Conservation (phyloP, 53 echinoderm and acorn worm species). For the Crossaster papposus region DNA sequence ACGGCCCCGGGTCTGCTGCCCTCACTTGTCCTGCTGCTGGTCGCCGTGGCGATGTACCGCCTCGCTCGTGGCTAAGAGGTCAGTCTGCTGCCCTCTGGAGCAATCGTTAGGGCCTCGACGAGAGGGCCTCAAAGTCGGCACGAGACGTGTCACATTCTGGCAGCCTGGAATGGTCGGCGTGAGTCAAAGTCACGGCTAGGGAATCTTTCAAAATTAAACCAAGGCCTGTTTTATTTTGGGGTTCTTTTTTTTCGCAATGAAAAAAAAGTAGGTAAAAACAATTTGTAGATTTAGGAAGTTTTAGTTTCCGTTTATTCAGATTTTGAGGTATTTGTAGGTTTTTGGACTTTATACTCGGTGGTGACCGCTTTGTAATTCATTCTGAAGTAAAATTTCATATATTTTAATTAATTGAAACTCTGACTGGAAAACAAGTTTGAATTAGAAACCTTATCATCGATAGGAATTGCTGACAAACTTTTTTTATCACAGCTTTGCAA, state of each 20-base stretch:
- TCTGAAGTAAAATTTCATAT: background rate
- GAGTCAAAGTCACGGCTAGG: conserved; percentile 63
- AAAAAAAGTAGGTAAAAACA: background rate
- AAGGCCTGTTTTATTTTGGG: conserved; percentile 18
- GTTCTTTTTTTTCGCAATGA: background rate
- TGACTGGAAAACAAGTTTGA: background rate
- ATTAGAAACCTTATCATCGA: background rate
- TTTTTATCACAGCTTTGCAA: background rate
- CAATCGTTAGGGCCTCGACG: conserved; percentile 1
- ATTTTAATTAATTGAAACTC: background rate
- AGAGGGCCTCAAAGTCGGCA: conserved; percentile 60
- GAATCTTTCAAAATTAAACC: conserved; percentile 23
- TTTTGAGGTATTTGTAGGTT: background rate
- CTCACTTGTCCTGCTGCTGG: background rate
- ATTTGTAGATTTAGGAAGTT: background rate
- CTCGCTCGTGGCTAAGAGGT: conserved; percentile 30
- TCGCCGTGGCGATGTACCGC: conserved; percentile 14
- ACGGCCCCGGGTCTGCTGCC: background rate
- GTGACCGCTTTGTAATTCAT: background rate
- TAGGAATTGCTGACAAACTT: background rate
- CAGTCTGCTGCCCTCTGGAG: background rate
- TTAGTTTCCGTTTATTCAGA: background rate
- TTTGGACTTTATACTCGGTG: background rate
- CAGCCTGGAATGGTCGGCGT: conserved; percentile 60
- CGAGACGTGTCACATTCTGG: conserved; percentile 65